Conservation (phyloP, 2,888 invertebrate genomes). For the Drosophila meridionalis region DNA sequence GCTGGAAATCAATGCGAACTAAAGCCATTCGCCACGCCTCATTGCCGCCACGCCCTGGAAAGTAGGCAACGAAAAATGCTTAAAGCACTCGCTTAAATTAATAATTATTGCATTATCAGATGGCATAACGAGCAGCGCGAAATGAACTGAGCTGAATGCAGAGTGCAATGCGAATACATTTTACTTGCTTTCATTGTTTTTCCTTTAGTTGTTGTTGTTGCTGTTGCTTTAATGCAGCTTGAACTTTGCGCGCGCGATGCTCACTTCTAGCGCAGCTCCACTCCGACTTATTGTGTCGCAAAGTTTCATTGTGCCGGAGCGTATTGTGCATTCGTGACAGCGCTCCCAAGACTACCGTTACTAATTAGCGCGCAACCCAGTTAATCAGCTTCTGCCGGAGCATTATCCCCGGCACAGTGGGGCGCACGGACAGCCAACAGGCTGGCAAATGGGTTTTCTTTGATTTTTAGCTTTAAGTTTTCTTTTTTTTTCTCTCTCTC, state of each 20-base stretch:
- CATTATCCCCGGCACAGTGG: conserved; percentile 35
- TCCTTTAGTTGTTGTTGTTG: neutral
- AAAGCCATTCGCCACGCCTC: conserved; percentile 50
- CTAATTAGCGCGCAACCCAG: conserved; percentile 77
- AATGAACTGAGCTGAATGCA: conserved; percentile 19
- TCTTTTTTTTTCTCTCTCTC: conserved; percentile 25
- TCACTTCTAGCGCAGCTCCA: conserved; percentile 12
- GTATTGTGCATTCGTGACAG: conserved; percentile 63
- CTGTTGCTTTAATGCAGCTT: conserved; percentile 21
- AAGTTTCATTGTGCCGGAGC: conserved; percentile 59
- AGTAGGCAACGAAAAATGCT: conserved; percentile 58
- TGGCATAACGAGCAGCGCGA: neutral
- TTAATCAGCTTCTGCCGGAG: conserved; percentile 73
- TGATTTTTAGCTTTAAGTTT: conserved; percentile 56
- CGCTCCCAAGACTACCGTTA: conserved; percentile 69
- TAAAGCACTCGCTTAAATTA: conserved; percentile 18
- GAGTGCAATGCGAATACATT: conserved; percentile 16
- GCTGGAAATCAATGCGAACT: conserved; percentile 64
- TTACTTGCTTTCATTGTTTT: neutral
- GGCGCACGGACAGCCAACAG: neutral
- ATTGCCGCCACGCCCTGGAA: conserved; percentile 43
- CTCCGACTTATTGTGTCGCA: conserved; percentile 48
- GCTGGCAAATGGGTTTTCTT: conserved; percentile 29
- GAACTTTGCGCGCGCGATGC: conserved; percentile 5
- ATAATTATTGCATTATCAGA: conserved; percentile 21